phyloP scores from a whole-genome alignment of 2,113 vertebrate genomes.

The Serilophus lunatus region DNA sequence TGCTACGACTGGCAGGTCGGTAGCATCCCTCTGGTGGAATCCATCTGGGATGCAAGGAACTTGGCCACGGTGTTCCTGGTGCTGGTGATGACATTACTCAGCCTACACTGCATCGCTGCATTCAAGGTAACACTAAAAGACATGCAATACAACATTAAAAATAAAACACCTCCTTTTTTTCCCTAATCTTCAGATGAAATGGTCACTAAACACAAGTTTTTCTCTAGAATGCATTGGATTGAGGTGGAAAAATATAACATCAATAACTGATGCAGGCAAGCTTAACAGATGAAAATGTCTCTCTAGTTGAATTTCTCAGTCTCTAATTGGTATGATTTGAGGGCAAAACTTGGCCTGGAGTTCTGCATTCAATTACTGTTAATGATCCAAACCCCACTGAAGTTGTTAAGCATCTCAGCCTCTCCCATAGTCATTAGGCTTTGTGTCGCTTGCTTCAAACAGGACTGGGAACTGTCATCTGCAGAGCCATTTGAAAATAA shows the following conservation, averaged over 20 bases:
- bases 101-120: slow-evolving; percentile 78
- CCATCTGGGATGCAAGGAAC: slow-evolving; percentile 84
- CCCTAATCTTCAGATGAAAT: neutral
- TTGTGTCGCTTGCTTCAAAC: slow-evolving; percentile 10
- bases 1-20: slow-evolving; percentile 99
- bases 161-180: neutral
- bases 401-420: neutral
- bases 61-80: slow-evolving; percentile 80
- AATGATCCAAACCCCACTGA: neutral
- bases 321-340: slow-evolving; percentile 10
- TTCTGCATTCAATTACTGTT: neutral
- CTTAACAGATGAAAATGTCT: neutral
- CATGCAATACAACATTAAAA: rapidly evolving
- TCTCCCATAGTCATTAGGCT: neutral
- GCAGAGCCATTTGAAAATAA: neutral
- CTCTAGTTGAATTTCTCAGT: neutral
- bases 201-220: neutral
- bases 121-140: slow-evolving; percentile 79
- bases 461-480: neutral
- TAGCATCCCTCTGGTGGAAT: slow-evolving; percentile 93
- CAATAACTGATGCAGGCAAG: neutral
- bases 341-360: neutral
- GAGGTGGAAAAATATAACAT: neutral
- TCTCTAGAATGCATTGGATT: neutral
- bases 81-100: slow-evolving; percentile 75